These are phyloP conservation scores for Theodoxus fluviatilis DNA, from an alignment of 2,888 invertebrate genomes.

Conservation along the genomic window DNA sequence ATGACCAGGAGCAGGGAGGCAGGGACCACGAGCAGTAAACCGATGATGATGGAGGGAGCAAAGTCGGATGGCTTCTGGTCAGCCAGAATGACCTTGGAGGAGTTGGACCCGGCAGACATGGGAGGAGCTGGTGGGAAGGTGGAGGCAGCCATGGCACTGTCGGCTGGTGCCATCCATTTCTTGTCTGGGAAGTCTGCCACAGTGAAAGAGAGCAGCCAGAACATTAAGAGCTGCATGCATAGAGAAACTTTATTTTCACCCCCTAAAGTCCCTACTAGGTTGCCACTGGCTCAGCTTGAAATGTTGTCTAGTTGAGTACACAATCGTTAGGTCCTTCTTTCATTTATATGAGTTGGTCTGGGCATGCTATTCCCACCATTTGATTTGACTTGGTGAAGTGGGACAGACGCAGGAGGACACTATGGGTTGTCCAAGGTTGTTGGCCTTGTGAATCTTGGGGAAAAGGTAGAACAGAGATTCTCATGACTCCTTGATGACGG, in stretches of 20 bases:
- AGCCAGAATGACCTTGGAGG: background rate
- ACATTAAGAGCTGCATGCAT: background rate
- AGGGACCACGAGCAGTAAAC: constrained; percentile 64
- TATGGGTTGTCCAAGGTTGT: constrained; percentile 29
- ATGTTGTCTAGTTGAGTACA: background rate
- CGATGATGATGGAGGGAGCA: constrained; percentile 63
- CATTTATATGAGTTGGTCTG: no score
- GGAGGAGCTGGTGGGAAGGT: background rate
- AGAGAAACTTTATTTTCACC: no score
- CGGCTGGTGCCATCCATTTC: constrained; percentile 12
- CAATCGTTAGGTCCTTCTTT: no score
- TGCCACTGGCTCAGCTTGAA: background rate
- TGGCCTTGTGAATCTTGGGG: constrained; percentile 29
- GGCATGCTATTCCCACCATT: no score
- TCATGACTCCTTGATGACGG: no score
- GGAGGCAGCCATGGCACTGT: constrained; percentile 6
- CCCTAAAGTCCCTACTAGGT: no score
- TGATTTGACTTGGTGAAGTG: no score
- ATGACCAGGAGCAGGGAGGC: constrained; percentile 62
- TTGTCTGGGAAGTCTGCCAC: constrained; percentile 5
- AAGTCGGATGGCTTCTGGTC: constrained; percentile 38
- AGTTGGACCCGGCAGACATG: background rate
- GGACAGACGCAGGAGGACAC: constrained; percentile 24
- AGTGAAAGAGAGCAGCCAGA: background rate
- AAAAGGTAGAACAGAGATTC: constrained; percentile 29